These are phyloP conservation scores for Oreochromis niloticus DNA, from an alignment of 2,113 vertebrate species.

Conservation along the genomic window DNA sequence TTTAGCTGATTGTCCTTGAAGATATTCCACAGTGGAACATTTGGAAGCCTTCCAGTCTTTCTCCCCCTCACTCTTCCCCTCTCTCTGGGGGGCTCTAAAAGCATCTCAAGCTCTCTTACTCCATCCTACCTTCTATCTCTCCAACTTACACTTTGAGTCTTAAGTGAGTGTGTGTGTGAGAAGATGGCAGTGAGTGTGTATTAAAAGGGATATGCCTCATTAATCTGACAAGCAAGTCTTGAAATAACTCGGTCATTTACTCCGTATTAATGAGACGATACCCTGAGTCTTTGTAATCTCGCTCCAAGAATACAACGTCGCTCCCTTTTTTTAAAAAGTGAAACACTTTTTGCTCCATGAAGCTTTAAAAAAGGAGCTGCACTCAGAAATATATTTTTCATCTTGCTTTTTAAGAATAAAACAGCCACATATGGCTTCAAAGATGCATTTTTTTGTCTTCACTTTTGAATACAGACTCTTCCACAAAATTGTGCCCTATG, in stretches of 20 bases:
- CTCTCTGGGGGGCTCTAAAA: constrained; percentile 7
- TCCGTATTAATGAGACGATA: constrained; percentile 17
- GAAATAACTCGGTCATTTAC: constrained; percentile 35
- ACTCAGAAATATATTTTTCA: not conserved
- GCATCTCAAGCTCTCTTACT: not conserved
- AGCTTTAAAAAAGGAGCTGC: not conserved
- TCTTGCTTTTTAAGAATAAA: not conserved
- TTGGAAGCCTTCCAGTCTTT: constrained; percentile 38
- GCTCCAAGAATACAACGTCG: not conserved
- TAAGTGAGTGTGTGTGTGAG: not conserved
- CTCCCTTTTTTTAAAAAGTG: not conserved
- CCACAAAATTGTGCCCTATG: not conserved
- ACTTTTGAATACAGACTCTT: not conserved
- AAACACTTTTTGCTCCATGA: not conserved
- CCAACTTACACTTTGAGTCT: constrained; percentile 5
- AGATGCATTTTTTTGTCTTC: not conserved
- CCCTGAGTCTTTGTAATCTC: not conserved
- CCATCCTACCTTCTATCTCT: not conserved
- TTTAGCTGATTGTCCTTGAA: constrained; percentile 74
- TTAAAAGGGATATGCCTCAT: constrained; percentile 35
- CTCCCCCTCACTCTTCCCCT: not conserved
- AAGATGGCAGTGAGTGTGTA: not conserved
- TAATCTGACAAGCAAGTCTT: constrained; percentile 36
- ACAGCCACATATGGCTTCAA: not conserved
- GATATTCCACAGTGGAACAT: constrained; percentile 59